These are phyloP conservation scores for Wiebesia pumilae DNA, from an alignment of 1,140 invertebrate species.

Conservation along the genomic window DNA sequence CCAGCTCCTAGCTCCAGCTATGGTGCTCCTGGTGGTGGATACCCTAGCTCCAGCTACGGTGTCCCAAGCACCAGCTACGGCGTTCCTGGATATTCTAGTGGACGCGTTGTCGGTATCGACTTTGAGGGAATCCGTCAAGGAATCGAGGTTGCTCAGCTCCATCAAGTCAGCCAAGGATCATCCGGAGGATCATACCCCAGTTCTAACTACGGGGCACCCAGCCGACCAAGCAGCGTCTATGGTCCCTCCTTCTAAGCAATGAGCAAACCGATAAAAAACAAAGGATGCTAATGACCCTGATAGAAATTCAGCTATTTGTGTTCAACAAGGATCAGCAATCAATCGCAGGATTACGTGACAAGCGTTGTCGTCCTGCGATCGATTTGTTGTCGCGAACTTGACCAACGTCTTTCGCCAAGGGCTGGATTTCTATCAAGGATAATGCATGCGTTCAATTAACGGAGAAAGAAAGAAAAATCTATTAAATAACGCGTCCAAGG, in stretches of 20 bases:
- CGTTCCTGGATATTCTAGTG: constrained; percentile 74
- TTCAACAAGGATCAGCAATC: background rate
- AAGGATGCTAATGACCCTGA: constrained; percentile 1
- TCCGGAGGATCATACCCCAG: constrained; percentile 71
- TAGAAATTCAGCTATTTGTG: background rate
- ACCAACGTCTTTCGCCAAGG: background rate
- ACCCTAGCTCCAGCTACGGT: constrained; percentile 74
- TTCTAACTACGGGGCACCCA: constrained; percentile 67
- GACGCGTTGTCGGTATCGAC: constrained; percentile 83
- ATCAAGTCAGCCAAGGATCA: constrained; percentile 72
- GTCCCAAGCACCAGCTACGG: constrained; percentile 77
- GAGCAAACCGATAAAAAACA: background rate
- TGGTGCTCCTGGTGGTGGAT: constrained; percentile 69
- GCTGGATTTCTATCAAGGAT: constrained; percentile 16
- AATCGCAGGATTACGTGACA: background rate
- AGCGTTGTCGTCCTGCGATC: background rate
- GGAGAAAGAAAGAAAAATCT: background rate
- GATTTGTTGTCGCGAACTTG: no score
- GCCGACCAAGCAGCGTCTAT: constrained; percentile 67
- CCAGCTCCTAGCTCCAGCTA: constrained; percentile 60
- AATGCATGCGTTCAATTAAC: background rate
- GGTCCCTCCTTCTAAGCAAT: constrained; percentile 64
- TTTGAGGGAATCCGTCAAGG: constrained; percentile 85
- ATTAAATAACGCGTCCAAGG: constrained; percentile 5
- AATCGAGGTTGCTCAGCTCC: constrained; percentile 84